Percentiles rank a stretch among this genome's conserved stretches.
phyloP scores from a whole-genome alignment of 2,797 vertebrate species.

The Etheostoma perlongum region DNA sequence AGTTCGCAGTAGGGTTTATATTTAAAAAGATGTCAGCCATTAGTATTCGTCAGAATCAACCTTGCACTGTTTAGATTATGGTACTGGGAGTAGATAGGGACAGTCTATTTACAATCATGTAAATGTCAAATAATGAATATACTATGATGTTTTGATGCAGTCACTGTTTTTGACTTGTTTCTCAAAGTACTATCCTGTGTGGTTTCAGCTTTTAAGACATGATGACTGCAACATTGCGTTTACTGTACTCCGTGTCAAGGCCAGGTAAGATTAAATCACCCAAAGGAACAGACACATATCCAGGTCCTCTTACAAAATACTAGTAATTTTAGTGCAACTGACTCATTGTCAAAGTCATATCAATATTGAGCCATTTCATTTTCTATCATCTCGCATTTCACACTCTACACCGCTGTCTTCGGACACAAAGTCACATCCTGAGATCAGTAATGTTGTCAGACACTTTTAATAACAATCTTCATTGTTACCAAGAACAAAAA shows the following conservation, averaged over 20 bases:
- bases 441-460: no score
- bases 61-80: background rate
- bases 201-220: slow-evolving; percentile 47
- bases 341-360: no score
- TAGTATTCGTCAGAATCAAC: background rate
- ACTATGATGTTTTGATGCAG: accelerated
- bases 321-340: no score
- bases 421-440: no score
- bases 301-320: background rate
- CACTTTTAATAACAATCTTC: no score
- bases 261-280: slow-evolving; percentile 73
- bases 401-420: no score
- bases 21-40: background rate
- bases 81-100: background rate
- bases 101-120: background rate
- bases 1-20: background rate
- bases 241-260: slow-evolving; percentile 77
- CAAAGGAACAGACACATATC: background rate
- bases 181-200: background rate
- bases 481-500: no score
- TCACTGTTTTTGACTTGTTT: background rate
- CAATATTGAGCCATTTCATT: no score
- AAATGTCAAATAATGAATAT: background rate
- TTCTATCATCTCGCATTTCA: no score
- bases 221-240: slow-evolving; percentile 83